These are phyloP conservation scores for Halocynthia aurantium DNA, from an alignment of 23 tunicate genomes.

Conservation along the genomic window DNA sequence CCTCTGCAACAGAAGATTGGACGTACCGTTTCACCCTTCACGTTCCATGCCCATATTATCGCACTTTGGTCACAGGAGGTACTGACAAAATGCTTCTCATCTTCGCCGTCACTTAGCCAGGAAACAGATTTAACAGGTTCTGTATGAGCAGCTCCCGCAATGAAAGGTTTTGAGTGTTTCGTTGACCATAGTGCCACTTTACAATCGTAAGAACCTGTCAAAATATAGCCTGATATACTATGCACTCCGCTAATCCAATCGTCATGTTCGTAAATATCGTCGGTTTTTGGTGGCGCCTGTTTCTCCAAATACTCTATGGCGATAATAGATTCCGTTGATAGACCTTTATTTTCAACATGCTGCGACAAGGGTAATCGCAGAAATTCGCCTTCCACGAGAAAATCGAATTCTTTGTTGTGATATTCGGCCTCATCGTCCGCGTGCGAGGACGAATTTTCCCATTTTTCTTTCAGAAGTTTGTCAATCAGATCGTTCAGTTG, in stretches of 20 bases:
- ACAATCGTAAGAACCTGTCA: slow-evolving; percentile 84
- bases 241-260: slow-evolving; percentile 87
- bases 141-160: slow-evolving; percentile 39
- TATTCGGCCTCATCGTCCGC: slow-evolving; percentile 15
- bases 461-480: slow-evolving; percentile 37
- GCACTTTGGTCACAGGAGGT: slow-evolving; percentile 73
- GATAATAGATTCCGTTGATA: slow-evolving; percentile 75
- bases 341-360: slow-evolving; percentile 43
- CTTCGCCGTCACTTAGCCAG: slow-evolving; percentile 26
- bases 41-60: slow-evolving; percentile 47
- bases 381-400: slow-evolving; percentile 61
- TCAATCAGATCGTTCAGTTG: slow-evolving; percentile 57
- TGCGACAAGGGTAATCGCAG: slow-evolving; percentile 43
- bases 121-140: slow-evolving; percentile 78
- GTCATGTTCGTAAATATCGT: slow-evolving; percentile 38
- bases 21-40: slow-evolving; percentile 14
- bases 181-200: slow-evolving; percentile 49
- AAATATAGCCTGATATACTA: slow-evolving; percentile 17
- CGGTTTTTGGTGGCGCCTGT: slow-evolving; percentile 59
- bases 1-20: slow-evolving; percentile 77
- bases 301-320: slow-evolving; percentile 54
- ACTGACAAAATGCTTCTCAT: slow-evolving; percentile 14
- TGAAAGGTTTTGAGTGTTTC: slow-evolving; percentile 19
- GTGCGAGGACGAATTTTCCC: not conserved
- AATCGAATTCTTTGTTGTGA: slow-evolving; percentile 33